phyloP scores from a whole-genome alignment of 2,888 invertebrate genomes.

The Caenorhabditis macrosperma region DNA sequence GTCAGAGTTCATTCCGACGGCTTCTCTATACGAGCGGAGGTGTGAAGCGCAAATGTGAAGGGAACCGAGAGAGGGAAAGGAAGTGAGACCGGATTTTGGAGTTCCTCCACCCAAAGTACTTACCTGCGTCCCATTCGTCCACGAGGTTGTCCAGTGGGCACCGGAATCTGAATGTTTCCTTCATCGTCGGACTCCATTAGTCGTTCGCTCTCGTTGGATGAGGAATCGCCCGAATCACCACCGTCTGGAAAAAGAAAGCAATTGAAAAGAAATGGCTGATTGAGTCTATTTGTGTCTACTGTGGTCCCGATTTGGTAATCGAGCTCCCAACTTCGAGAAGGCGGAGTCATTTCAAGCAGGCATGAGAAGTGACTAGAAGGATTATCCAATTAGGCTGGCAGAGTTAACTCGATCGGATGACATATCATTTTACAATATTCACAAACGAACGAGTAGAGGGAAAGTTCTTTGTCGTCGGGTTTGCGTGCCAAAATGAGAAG shows the following conservation, averaged over 20 bases:
- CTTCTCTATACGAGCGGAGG: slow-evolving; percentile 15
- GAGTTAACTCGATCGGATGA: slow-evolving; percentile 2
- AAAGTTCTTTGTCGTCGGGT: slow-evolving; percentile 13
- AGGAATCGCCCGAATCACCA: slow-evolving; percentile 67
- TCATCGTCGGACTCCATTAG: slow-evolving; percentile 76
- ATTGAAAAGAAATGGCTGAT: slow-evolving; percentile 14
- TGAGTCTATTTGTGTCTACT: slow-evolving; percentile 16
- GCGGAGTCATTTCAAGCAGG: slow-evolving; percentile 38
- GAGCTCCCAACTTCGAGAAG: slow-evolving; percentile 16
- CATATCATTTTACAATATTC: slow-evolving; percentile 40
- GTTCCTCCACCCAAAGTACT: slow-evolving; percentile 34
- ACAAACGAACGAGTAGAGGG: slow-evolving; percentile 3
- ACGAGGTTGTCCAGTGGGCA: slow-evolving; percentile 63
- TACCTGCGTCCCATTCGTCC: slow-evolving; percentile 75
- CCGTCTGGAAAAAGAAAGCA: slow-evolving; percentile 55
- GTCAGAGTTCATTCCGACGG: slow-evolving; percentile 30
- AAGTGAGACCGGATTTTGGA: slow-evolving; percentile 45
- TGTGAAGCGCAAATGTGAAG: slow-evolving; percentile 24
- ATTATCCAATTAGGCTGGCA: slow-evolving; percentile 42
- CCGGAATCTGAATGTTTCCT: slow-evolving; percentile 71
- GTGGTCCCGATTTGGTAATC: slow-evolving; percentile 26
- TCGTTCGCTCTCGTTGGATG: slow-evolving; percentile 72
- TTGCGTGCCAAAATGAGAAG: neutral
- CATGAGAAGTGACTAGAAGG: slow-evolving; percentile 42
- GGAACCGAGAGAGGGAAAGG: neutral